Base-by-base conservation (phyloP, 2,113 vertebrate genomes). In the Sturnira hondurensis region DNA sequence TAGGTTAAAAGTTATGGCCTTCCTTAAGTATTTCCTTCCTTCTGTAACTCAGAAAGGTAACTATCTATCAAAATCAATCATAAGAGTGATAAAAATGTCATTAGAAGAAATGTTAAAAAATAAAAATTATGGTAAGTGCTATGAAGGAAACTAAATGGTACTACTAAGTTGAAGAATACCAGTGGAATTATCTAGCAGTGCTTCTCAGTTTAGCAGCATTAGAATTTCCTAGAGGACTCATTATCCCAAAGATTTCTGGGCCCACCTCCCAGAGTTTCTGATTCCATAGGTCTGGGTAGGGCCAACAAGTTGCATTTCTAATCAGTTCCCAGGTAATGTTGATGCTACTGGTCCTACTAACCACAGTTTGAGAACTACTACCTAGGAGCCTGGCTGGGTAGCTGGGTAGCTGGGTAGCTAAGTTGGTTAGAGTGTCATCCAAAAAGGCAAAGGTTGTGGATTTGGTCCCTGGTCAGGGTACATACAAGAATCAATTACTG, bases 91-190 rank as follows among this genome's bases (percentile, higher is more conserved):
- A 83, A 36, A 36, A 93, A 15, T 43, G 86, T 67, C 70, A 88
- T 65, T 82, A 77, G 36, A 89, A 89, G 26, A 93, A 93, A 93
- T 17, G 14, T 61, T 83, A 50, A 77, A 63, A 84, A 81, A 82
- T 36, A 89, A 50, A 89, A 89, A 91, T 47, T 95, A 28, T 86
- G 47, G 22, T 38, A 89, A 76, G n/a, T 71, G 9, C 3, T 83
- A 41, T 56, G 41, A 84, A 88, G 38, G 26, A 71, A 93, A 92
- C 10, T 7, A 88, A 71, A 63, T 22, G 68, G 43, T 65, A 17
- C 41, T 74, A 31, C 1, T 89, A 33, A 91, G 43, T 63, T 88
- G 31, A 16, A 89, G 20, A 67, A 50, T 31, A 89, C 31, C 31
- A 68, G 31, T 61, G 4, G 83, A 26, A 89, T 81, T 92, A 91